A percentile compares a stretch with the other conserved stretches of the same genome.
phyloP scores from a whole-genome alignment of 1,140 invertebrate genomes.

The Dreissena polymorpha region DNA sequence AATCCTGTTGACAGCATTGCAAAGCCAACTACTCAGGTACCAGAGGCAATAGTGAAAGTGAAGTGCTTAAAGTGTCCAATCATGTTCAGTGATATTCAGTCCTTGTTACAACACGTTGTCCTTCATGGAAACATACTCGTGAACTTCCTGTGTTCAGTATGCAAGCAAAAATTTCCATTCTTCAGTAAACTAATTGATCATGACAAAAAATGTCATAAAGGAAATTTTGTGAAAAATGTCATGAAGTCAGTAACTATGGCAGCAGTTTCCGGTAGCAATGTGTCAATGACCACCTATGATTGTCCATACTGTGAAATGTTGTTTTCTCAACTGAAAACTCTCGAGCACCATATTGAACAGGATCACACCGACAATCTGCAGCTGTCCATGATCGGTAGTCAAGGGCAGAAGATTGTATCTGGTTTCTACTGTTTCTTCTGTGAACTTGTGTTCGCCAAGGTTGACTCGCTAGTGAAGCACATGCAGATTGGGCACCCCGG shows the following conservation, averaged over 20 bases:
- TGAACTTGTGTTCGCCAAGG: constrained; percentile 19
- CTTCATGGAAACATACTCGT: constrained; percentile 34
- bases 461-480: constrained; percentile 36
- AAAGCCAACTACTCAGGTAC: no score
- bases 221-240: background rate
- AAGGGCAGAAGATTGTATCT: background rate
- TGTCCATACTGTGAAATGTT: constrained; percentile 51
- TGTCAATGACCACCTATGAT: constrained; percentile 36
- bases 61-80: background rate
- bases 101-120: background rate
- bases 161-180: constrained; percentile 19
- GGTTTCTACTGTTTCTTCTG: constrained; percentile 36
- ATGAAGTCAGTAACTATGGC: constrained; percentile 8
- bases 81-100: background rate
- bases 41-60: background rate
- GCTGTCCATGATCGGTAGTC: background rate
- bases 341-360: constrained; percentile 20
- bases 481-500: constrained; percentile 16
- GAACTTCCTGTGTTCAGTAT: constrained; percentile 18
- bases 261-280: background rate
- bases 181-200: constrained; percentile 14
- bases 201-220: constrained; percentile 9
- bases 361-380: constrained; percentile 28
- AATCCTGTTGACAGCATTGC: background rate
- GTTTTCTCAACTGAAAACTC: constrained; percentile 21